Conservation (phyloP, 2,888 invertebrate species). For the Tenthredo livida region DNA sequence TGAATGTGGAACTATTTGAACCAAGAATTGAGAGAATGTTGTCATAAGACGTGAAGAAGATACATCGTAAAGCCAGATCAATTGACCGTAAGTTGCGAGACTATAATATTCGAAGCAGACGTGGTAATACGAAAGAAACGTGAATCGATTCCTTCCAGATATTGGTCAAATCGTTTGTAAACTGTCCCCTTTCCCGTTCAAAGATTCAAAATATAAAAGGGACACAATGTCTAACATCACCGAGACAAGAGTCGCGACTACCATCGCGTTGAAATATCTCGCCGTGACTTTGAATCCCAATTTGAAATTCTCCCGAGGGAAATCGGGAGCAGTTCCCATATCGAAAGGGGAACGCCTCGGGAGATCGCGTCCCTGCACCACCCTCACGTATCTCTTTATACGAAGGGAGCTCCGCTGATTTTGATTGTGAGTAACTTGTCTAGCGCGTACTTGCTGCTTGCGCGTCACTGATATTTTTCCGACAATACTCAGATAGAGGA, state of each 20-base stretch:
- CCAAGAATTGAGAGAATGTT: neutral
- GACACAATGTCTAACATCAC: neutral
- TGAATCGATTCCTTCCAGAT: neutral
- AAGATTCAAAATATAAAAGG: neutral
- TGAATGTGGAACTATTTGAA: neutral
- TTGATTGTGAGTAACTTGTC: neutral
- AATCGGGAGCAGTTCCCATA: slow-evolving; percentile 41
- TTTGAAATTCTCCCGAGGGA: slow-evolving; percentile 42
- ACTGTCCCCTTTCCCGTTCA: no score
- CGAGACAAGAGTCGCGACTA: neutral
- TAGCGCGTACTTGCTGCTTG: neutral
- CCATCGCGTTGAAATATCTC: slow-evolving; percentile 33
- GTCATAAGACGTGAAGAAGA: neutral
- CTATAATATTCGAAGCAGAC: neutral
- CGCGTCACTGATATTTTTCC: neutral
- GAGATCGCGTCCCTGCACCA: slow-evolving; percentile 10
- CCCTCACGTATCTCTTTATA: neutral
- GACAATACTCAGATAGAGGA: neutral
- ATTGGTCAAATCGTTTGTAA: neutral
- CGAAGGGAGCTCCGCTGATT: slow-evolving; percentile 2
- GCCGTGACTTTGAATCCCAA: slow-evolving; percentile 39
- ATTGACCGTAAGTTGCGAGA: neutral
- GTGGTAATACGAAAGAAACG: neutral
- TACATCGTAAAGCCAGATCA: neutral
- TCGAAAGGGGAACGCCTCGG: slow-evolving; percentile 8